Conservation (phyloP, 1,140 invertebrate genomes). For the Eulimnadia texana region DNA sequence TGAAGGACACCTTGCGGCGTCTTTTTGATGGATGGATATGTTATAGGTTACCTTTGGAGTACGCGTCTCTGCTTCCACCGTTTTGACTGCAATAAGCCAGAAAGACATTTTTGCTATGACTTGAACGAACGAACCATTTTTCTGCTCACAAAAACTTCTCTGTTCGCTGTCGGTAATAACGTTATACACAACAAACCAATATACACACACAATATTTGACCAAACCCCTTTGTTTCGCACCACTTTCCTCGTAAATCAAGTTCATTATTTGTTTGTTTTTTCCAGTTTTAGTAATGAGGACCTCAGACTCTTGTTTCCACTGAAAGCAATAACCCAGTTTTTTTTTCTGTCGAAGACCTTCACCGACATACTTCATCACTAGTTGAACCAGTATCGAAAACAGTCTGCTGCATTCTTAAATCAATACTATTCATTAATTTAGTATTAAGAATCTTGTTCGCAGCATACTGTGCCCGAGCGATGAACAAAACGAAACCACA, state of each 20-base stretch:
- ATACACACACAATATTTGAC: background rate
- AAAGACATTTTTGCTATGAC: slow-evolving; percentile 10
- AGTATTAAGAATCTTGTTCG: too few relatives aligned
- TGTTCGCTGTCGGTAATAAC: background rate
- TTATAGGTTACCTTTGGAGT: slow-evolving; percentile 9
- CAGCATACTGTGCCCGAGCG: too few relatives aligned
- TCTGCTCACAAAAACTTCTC: background rate
- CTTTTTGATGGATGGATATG: too few relatives aligned
- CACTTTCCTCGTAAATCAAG: background rate
- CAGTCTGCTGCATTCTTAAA: too few relatives aligned
- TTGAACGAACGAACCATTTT: background rate
- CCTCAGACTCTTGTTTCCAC: background rate
- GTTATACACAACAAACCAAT: background rate
- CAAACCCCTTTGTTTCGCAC: background rate
- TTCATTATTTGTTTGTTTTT: too few relatives aligned
- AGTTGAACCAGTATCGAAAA: too few relatives aligned
- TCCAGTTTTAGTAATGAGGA: too few relatives aligned
- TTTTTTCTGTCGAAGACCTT: background rate
- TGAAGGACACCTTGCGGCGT: background rate
- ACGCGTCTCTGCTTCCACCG: slow-evolving; percentile 13
- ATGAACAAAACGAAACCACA: too few relatives aligned
- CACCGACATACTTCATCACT: too few relatives aligned
- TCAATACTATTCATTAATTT: too few relatives aligned
- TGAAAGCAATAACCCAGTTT: background rate
- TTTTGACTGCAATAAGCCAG: slow-evolving; percentile 14